Evolutionary conservation across 2,113 vertebrate genomes (phyloP).

Genomic region (Trachemys scripta): DNA sequence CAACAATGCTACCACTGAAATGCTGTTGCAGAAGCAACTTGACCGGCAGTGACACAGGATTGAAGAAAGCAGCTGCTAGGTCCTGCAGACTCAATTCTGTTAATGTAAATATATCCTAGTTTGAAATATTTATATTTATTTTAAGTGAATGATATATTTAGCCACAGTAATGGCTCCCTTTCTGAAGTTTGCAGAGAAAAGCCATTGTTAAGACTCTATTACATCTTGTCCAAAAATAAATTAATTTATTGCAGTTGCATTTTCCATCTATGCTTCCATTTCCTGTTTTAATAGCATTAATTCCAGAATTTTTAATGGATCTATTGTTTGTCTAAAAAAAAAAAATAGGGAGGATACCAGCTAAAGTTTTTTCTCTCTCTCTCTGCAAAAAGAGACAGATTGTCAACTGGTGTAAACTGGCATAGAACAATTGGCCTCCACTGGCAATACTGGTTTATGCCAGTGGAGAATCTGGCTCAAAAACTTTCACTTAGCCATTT

Average conservation of each 20-base stretch:
- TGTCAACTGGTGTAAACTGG: too few species aligned
- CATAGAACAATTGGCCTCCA: fast-evolving
- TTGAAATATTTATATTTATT: neutral
- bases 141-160: constrained; percentile 4
- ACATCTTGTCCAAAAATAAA: neutral
- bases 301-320: neutral
- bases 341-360: neutral
- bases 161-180: neutral
- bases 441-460: neutral
- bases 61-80: constrained; percentile 1
- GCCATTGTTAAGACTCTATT: neutral
- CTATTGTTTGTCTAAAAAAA: neutral
- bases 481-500: neutral
- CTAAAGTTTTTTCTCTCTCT: neutral
- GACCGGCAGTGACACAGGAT: neutral
- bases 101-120: neutral
- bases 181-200: fast-evolving
- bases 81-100: constrained; percentile 7
- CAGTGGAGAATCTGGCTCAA: neutral
- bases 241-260: neutral
- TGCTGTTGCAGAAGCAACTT: neutral
- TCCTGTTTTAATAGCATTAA: neutral
- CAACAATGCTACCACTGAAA: constrained; percentile 28
- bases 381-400: neutral
- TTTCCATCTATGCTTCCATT: constrained; percentile 27